Evolutionary conservation across 2,888 invertebrate genomes (phyloP), one percentile per base, ranked within the genome.

Genomic region (Epinotia demarniana): DNA sequence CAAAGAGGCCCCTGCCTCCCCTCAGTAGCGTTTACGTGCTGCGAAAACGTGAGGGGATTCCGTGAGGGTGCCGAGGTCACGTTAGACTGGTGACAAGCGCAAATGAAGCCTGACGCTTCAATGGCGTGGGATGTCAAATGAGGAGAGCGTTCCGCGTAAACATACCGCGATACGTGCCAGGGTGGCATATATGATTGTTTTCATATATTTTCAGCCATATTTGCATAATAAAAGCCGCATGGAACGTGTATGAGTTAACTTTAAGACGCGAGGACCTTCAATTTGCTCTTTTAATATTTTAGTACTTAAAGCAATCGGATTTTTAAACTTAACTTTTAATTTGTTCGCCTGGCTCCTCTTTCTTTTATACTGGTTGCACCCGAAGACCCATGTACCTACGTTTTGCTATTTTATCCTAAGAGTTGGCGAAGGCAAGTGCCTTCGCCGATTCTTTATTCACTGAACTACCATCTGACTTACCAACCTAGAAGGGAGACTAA

Each of bases 51-150:
- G 68, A 46, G 69, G 63, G 27, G 23, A 16, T 23, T 46, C 6
- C 23, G 46, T 63, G 63, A 57, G 62, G 46, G 27, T 57, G 12
- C 19, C 12, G 43, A 39, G 69, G 57, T 64, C 74, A 58, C 8
- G n/a, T 58, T 39, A 61, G 9, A 43, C 23, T 70, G 85, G 78
- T 80, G 78, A 75, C 76, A 81, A 79, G 73, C 72, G 80, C 78
- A 86, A 87, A 87, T 87, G 86, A 85, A 85, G 84, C 86, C 80
- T 86, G 83, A 83, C 86, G 83, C 81, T 81, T 83, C 87, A 85
- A 85, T 87, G 83, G 82, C 83, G 85, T 85, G 85, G 80, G 83
- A 84, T 84, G 82, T 83, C 84, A 84, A 85, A 86, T 85, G 85
- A 86, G 83, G 82, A 80, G 84, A 86, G 83, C 49, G 69, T 53